These are phyloP conservation scores for Acridotheres tristis DNA, from an alignment of 2,797 vertebrate species.

Conservation along the genomic window DNA sequence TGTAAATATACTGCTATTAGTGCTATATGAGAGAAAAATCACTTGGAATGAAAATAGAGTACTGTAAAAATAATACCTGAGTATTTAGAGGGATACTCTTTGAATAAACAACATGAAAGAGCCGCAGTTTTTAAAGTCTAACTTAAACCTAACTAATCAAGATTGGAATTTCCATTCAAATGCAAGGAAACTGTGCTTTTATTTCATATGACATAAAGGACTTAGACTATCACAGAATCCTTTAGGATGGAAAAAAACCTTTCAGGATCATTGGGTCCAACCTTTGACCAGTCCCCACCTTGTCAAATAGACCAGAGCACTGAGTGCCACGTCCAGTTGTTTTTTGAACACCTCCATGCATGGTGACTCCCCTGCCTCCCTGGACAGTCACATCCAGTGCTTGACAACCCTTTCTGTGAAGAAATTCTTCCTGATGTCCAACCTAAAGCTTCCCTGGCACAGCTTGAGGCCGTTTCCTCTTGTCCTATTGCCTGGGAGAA, in stretches of 20 bases:
- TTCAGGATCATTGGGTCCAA: not conserved
- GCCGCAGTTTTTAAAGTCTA: not conserved
- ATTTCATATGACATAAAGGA: not conserved
- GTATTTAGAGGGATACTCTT: not conserved
- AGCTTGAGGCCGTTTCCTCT: not conserved
- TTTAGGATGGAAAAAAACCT: not conserved
- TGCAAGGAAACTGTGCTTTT: not conserved
- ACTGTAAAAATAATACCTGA: not conserved
- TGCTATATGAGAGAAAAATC: not conserved
- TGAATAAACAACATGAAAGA: not conserved
- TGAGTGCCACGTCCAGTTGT: accelerated
- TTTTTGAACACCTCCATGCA: not conserved
- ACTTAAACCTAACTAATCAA: not conserved
- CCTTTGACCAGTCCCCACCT: not conserved
- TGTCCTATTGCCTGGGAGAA: not conserved
- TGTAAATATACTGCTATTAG: not conserved
- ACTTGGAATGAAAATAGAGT: not conserved
- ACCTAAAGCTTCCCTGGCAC: not conserved
- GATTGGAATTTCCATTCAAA: not conserved
- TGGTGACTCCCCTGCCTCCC: too few species aligned
- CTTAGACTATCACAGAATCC: not conserved
- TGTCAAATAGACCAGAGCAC: not conserved
- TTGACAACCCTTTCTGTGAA: not conserved
- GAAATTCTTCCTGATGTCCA: not conserved
- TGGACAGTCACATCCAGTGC: not conserved